A percentile compares a stretch with the other conserved stretches of the same genome.
Evolutionary conservation across 2,113 vertebrate species (phyloP).

Genomic region (Sardina pilchardus): DNA sequence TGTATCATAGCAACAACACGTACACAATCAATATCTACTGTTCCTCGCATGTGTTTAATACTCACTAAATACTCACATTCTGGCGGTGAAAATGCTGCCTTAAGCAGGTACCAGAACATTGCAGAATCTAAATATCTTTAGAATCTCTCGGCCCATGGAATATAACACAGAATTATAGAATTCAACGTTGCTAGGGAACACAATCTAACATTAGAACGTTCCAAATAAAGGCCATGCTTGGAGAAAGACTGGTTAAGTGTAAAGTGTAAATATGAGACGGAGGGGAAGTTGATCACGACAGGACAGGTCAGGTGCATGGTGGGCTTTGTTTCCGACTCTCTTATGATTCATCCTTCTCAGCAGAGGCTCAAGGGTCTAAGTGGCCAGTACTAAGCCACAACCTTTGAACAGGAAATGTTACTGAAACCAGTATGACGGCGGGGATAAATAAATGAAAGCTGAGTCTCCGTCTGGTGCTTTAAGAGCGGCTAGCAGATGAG

Average conservation of each 20-base stretch:
- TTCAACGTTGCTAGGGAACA: too few relatives aligned
- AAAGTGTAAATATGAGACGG: background rate
- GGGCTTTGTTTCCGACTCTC: background rate
- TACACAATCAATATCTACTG: too few relatives aligned
- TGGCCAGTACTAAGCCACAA: background rate
- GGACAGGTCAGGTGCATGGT: background rate
- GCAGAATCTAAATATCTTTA: too few relatives aligned
- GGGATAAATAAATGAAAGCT: background rate
- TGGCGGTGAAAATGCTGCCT: too few relatives aligned
- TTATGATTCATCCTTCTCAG: background rate
- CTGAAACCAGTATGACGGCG: background rate
- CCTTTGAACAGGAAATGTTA: background rate
- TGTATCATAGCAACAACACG: too few relatives aligned
- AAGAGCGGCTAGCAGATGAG: background rate
- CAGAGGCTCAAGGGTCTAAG: background rate
- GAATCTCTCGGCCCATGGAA: too few relatives aligned
- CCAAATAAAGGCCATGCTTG: too few relatives aligned
- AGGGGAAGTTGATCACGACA: background rate
- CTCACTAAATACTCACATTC: too few relatives aligned
- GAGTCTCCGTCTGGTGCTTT: background rate
- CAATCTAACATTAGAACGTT: too few relatives aligned
- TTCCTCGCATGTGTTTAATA: too few relatives aligned
- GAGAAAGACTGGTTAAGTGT: background rate
- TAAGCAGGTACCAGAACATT: too few relatives aligned
- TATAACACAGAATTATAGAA: too few relatives aligned